These are phyloP conservation scores for Acanthosepion esculentum DNA, from an alignment of 2,888 invertebrate genomes.

Conservation along the genomic window DNA sequence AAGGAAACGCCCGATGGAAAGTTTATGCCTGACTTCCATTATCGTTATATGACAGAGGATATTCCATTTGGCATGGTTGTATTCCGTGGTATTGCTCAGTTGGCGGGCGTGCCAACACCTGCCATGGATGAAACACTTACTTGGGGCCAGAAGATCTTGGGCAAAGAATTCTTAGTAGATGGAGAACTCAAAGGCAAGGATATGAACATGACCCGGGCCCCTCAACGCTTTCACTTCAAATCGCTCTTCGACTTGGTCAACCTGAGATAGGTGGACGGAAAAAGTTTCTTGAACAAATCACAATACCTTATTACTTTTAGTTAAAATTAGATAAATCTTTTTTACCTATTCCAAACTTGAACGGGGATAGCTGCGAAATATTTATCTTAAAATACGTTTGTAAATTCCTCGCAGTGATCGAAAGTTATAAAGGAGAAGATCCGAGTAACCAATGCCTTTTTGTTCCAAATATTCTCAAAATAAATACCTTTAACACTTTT, in stretches of 20 bases:
- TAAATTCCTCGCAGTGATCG: not conserved
- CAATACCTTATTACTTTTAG: not conserved
- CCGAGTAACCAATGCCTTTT: not conserved
- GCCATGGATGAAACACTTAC: slow-evolving; percentile 59
- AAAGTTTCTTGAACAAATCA: not conserved
- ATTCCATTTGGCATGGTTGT: slow-evolving; percentile 65
- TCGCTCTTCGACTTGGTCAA: slow-evolving; percentile 59
- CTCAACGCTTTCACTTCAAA: slow-evolving; percentile 62
- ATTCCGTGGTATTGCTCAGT: slow-evolving; percentile 62
- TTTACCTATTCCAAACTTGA: not conserved
- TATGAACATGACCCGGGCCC: slow-evolving; percentile 60
- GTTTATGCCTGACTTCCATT: slow-evolving; percentile 56
- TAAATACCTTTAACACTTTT: not conserved
- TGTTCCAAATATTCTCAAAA: not conserved
- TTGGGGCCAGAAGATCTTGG: slow-evolving; percentile 66
- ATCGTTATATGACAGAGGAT: slow-evolving; percentile 63
- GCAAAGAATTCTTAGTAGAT: slow-evolving; percentile 62
- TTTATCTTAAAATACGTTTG: not conserved
- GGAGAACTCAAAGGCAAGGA: slow-evolving; percentile 64
- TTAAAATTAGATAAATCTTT: not conserved
- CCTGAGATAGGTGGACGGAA: slow-evolving; percentile 7
- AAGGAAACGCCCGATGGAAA: slow-evolving; percentile 50
- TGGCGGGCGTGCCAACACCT: slow-evolving; percentile 59
- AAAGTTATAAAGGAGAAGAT: not conserved
- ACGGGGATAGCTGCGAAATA: not conserved